phyloP scores from a whole-genome alignment of 2,888 invertebrate species.

The Pomacea canaliculata region DNA sequence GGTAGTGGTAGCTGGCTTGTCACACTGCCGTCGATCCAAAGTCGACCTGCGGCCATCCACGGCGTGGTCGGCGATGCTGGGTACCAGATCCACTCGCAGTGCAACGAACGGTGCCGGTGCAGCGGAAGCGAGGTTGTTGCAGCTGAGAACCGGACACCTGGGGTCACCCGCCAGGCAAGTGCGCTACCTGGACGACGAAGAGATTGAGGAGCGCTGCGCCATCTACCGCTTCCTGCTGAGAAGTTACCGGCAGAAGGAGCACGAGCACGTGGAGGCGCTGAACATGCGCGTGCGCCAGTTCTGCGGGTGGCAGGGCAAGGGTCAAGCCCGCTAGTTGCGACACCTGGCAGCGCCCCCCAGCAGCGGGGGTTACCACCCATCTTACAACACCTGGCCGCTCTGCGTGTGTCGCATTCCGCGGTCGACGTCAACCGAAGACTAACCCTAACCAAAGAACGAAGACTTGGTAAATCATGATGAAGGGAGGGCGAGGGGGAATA shows the following conservation, averaged over 20 bases:
- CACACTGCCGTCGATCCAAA: conserved; percentile 28
- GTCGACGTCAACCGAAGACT: background rate
- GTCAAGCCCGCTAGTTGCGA: background rate
- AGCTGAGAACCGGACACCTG: conserved; percentile 9
- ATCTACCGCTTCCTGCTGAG: conserved; percentile 30
- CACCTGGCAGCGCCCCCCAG: background rate
- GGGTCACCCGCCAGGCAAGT: conserved; percentile 23
- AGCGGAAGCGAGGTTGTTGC: conserved; percentile 3
- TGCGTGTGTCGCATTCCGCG: background rate
- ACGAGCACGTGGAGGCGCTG: conserved; percentile 19
- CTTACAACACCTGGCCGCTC: background rate
- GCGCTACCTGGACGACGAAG: conserved; percentile 34
- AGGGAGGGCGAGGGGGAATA: no score
- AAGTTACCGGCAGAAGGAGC: conserved; percentile 23
- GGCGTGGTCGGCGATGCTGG: conserved; percentile 24
- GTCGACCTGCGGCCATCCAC: conserved; percentile 35
- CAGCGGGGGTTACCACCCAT: conserved; percentile 7
- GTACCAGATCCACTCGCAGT: background rate
- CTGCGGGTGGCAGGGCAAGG: conserved; percentile 20
- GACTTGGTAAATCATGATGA: no score
- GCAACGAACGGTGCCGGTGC: background rate
- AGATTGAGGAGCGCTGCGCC: conserved; percentile 30
- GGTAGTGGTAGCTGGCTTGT: conserved; percentile 11
- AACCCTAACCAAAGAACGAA: no score
- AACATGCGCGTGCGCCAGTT: conserved; percentile 24